phyloP scores from a whole-genome alignment of 1,140 invertebrate species.

The Rhyacophila brunnea region DNA sequence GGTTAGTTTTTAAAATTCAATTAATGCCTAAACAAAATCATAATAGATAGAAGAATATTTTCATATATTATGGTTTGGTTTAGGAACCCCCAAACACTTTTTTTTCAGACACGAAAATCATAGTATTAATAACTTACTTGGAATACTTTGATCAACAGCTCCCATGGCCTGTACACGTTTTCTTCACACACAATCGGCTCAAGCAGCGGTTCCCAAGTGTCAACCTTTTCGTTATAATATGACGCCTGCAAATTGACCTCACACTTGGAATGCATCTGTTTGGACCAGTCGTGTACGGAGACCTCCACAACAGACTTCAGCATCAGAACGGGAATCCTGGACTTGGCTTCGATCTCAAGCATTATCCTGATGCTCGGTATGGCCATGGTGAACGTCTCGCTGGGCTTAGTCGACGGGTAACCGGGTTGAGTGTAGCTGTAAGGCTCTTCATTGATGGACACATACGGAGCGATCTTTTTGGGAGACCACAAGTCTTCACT shows the following conservation, averaged over 20 bases:
- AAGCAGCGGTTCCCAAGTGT: conserved; percentile 77
- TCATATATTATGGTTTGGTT: no score
- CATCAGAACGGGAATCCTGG: conserved; percentile 46
- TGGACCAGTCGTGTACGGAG: conserved; percentile 66
- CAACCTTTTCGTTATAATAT: conserved; percentile 71
- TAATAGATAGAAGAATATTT: no score
- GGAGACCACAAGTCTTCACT: conserved; percentile 73
- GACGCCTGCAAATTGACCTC: conserved; percentile 67
- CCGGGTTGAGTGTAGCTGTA: conserved; percentile 42
- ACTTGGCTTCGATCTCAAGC: conserved; percentile 59
- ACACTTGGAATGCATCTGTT: conserved; percentile 55
- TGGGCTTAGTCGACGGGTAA: conserved; percentile 42
- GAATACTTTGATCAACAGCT: conserved; percentile 68
- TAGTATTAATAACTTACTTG: conserved; percentile 41
- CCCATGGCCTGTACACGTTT: conserved; percentile 70
- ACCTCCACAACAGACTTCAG: conserved; percentile 58
- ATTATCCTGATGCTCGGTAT: conserved; percentile 57
- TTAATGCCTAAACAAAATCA: no score
- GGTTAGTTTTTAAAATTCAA: no score
- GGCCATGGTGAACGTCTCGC: conserved; percentile 54
- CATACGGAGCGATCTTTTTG: conserved; percentile 55
- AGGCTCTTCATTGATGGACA: conserved; percentile 40
- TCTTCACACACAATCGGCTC: conserved; percentile 70
- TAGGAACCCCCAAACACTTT: no score
- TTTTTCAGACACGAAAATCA: background rate